Percentiles rank a stretch among this genome's conserved stretches.
Conservation (phyloP, 2,113 vertebrate species). For the Promerops cafer region DNA sequence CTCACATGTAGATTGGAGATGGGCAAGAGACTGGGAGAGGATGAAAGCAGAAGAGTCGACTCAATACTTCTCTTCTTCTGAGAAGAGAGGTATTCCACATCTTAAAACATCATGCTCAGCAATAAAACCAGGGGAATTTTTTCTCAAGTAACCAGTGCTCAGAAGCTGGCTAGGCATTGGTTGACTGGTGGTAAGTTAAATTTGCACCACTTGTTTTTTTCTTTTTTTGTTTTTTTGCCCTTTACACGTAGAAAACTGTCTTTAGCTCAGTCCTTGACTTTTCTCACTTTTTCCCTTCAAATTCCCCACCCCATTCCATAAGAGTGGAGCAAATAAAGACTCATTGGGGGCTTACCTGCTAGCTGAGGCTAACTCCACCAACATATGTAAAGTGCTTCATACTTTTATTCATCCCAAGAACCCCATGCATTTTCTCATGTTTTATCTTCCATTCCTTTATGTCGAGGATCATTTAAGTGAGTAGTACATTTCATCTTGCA, state of each 20-base stretch:
- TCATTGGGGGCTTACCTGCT: fast-evolving
- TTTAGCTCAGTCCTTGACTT: not conserved
- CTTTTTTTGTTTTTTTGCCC: fast-evolving
- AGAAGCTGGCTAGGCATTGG: not conserved
- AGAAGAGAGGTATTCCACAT: not conserved
- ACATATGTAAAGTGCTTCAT: not conserved
- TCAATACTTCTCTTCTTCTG: not conserved
- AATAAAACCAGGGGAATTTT: not conserved
- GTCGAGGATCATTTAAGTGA: not conserved
- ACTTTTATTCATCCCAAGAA: not conserved
- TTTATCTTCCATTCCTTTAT: not conserved
- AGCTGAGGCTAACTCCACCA: not conserved
- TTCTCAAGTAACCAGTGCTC: not conserved
- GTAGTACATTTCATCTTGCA: not conserved
- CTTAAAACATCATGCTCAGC: not conserved
- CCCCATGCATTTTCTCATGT: not conserved
- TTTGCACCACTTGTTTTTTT: not conserved
- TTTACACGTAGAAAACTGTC: not conserved
- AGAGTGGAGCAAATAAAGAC: not conserved
- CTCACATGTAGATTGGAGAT: not conserved
- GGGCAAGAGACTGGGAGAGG: not conserved
- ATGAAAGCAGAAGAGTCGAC: not conserved
- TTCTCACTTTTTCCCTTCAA: not conserved
- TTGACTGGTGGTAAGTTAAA: not conserved
- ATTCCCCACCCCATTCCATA: not conserved